These are phyloP conservation scores for Pseudomyrmex pallidus DNA, from an alignment of 1,140 invertebrate species.

Conservation along the genomic window DNA sequence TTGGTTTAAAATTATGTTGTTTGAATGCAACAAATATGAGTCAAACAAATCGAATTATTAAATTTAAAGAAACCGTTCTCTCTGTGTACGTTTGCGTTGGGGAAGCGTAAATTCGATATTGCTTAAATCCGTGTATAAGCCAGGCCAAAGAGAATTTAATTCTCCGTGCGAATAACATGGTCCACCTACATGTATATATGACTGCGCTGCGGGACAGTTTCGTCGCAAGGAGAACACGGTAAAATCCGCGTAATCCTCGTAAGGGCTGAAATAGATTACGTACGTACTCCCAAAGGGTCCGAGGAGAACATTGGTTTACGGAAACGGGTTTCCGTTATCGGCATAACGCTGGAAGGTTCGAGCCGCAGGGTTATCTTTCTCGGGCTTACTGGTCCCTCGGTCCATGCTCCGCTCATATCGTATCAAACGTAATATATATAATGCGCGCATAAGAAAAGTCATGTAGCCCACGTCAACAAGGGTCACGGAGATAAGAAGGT, in stretches of 20 bases:
- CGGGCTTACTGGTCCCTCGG: slow-evolving; percentile 48
- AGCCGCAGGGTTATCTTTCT: slow-evolving; percentile 71
- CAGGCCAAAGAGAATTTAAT: slow-evolving; percentile 52
- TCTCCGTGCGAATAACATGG: slow-evolving; percentile 33
- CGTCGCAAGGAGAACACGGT: slow-evolving; percentile 24
- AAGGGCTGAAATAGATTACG: slow-evolving; percentile 73
- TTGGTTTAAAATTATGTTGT: too few species aligned
- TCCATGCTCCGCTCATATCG: slow-evolving; percentile 62
- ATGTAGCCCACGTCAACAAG: slow-evolving; percentile 42
- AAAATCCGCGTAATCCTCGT: slow-evolving; percentile 70
- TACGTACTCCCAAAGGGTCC: slow-evolving; percentile 54
- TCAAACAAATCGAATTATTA: too few species aligned
- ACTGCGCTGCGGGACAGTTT: not conserved
- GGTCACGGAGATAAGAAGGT: slow-evolving; percentile 37
- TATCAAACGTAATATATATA: slow-evolving; percentile 53
- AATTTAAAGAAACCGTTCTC: too few species aligned
- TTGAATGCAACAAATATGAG: too few species aligned
- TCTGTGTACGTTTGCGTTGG: too few species aligned
- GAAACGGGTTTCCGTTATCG: slow-evolving; percentile 75
- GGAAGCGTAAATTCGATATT: slow-evolving; percentile 52
- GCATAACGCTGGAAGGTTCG: slow-evolving; percentile 68
- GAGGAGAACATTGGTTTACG: slow-evolving; percentile 72
- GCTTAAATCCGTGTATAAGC: slow-evolving; percentile 28
- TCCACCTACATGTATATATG: slow-evolving; percentile 14
- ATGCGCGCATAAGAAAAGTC: slow-evolving; percentile 41